Evolutionary conservation across 2,113 vertebrate genomes (phyloP), one percentile per base, ranked within the genome.

Genomic region (Serinus canaria): DNA sequence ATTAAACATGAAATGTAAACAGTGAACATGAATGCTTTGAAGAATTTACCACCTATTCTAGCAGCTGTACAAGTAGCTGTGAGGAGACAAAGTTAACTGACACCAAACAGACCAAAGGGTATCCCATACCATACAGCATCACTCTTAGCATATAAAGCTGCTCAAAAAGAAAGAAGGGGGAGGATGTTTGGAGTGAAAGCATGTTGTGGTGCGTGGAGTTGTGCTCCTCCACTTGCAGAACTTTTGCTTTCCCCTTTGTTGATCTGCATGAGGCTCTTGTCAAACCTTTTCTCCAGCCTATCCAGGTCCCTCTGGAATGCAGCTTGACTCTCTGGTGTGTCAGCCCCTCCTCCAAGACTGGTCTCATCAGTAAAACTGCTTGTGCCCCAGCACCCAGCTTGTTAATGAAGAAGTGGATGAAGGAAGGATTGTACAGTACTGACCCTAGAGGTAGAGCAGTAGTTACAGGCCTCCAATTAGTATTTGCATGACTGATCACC

Each of bases 171-270:
- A 67, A 27, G 37, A 59, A 74, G 5, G 15, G 7, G 23, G 15
- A 44, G 37, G 18, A 74, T 8, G 13, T 21, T 33, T 23, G 7
- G 19, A 59, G 60, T 7, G 28, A 67, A 28, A 10, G 52, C 5
- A 52, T 7, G 0, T 23, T 2, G 5, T 27, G 12, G n/a, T 39
- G 10, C 5, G 19, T 19, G 25, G 12, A 11, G 37, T 6, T 52
- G 25, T 22, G 22, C 35, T 27, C 22, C 39, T 22, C 3, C 27
- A 33, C 14, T 7, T 33, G 27, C 22, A 53, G 5, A 22, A 69
- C 10, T 39, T 46, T 46, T 16, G 33, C 28, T 28, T 23, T 53
- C 33, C 33, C 8, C 28, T 11, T 46, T 62, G 33, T 3, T 46
- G 28, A 69, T 16, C 23, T 39, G 19, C 28, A 39, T 7, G 12